A percentile compares a stretch with the other conserved stretches of the same genome.
phyloP scores from a whole-genome alignment of 2,888 invertebrate genomes.

The Apamea sordens region DNA sequence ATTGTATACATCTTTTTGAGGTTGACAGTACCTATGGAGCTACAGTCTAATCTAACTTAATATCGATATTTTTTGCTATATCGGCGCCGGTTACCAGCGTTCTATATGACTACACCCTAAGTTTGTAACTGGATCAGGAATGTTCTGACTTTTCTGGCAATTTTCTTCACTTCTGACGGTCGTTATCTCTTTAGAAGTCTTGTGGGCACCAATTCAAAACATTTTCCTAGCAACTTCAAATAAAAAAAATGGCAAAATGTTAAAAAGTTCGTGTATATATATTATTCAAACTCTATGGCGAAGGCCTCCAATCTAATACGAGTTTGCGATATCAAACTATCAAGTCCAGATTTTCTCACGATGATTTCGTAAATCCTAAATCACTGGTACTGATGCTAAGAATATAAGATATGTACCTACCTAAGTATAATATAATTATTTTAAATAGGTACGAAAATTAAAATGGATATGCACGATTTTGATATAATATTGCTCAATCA shows the following conservation, averaged over 20 bases:
- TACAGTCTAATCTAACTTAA: background rate
- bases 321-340: background rate
- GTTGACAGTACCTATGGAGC: background rate
- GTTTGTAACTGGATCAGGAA: background rate
- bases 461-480: constrained; percentile 22
- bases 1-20: background rate
- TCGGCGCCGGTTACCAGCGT: background rate
- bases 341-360: background rate
- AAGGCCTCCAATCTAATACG: background rate
- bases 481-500: constrained; percentile 35
- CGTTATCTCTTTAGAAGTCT: background rate
- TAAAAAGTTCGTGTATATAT: background rate
- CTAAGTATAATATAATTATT: background rate
- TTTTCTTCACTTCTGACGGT: background rate
- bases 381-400: no score
- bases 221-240: background rate
- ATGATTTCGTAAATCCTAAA: background rate
- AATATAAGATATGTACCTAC: background rate
- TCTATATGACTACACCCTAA: background rate
- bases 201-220: background rate
- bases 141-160: background rate
- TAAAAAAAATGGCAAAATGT: background rate
- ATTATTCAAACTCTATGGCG: background rate
- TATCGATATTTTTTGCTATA: background rate
- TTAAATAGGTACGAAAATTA: background rate